Evolutionary conservation across 2,113 vertebrate species (phyloP).

Genomic region (Aix galericulata): DNA sequence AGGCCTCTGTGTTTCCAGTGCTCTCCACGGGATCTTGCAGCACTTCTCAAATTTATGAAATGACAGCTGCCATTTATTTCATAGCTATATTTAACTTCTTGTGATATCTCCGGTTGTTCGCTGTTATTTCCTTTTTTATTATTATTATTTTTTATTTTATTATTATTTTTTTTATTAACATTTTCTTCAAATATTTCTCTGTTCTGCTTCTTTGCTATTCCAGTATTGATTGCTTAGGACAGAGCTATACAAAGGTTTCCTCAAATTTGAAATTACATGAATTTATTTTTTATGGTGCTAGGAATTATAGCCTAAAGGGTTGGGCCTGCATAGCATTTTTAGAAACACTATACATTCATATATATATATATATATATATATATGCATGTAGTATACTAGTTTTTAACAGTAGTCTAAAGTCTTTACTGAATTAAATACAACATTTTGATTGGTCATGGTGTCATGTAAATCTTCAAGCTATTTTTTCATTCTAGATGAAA

Average conservation of each 20-base stretch:
- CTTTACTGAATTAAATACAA: conserved; percentile 25
- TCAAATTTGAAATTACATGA: not conserved
- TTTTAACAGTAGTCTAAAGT: not conserved
- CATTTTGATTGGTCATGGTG: conserved; percentile 24
- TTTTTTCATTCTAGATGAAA: not conserved
- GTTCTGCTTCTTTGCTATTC: not conserved
- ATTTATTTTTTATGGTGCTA: not conserved
- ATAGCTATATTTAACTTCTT: not conserved
- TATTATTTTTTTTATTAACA: not conserved
- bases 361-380: not conserved
- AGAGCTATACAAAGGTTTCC: not conserved
- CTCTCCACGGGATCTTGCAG: not conserved
- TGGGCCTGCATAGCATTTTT: not conserved
- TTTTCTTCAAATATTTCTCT: not conserved
- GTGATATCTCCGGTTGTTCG: not conserved
- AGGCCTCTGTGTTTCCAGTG: not conserved
- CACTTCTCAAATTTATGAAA: not conserved
- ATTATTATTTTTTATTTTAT: not conserved
- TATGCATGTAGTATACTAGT: not conserved
- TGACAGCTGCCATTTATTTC: not conserved
- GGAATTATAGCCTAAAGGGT: not conserved
- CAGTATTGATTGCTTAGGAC: not conserved
- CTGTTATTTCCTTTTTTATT: not conserved
- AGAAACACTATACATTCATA: not conserved
- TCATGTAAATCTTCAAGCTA: not conserved